phyloP scores from a whole-genome alignment of 2,113 vertebrate species.

The Hippocampus barbouri region DNA sequence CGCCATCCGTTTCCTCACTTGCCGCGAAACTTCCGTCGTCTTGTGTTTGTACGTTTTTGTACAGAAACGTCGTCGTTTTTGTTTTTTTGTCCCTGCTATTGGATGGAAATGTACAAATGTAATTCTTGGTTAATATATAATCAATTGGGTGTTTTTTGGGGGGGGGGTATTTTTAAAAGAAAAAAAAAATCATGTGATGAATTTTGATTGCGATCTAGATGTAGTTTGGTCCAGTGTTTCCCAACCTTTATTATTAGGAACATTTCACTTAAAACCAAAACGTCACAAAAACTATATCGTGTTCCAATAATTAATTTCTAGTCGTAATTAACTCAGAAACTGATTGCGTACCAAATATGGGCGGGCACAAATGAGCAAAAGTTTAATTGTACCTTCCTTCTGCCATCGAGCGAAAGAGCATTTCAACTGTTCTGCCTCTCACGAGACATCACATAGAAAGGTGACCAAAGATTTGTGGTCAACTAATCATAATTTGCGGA shows the following conservation, averaged over 20 bases:
- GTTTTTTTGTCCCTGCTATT: conserved; percentile 32
- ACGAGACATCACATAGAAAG: neutral
- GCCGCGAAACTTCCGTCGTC: conserved; percentile 26
- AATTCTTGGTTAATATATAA: conserved; percentile 80
- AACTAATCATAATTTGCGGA: neutral
- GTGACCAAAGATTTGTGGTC: too few species aligned
- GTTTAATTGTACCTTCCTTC: neutral
- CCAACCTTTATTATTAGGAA: neutral
- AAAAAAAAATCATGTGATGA: conserved; percentile 51
- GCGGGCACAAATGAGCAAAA: conserved; percentile 1
- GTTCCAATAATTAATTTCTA: neutral
- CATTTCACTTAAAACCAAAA: neutral
- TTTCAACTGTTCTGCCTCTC: neutral
- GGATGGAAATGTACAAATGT: conserved; percentile 74
- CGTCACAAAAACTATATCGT: neutral
- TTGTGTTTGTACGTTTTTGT: conserved; percentile 74
- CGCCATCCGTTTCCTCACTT: conserved; percentile 44
- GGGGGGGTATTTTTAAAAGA: conserved; percentile 4
- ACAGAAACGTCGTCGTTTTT: conserved; percentile 69
- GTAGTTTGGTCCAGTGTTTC: neutral
- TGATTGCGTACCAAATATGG: neutral
- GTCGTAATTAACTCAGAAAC: neutral
- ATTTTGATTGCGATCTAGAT: conserved; percentile 47
- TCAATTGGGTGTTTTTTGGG: conserved; percentile 39
- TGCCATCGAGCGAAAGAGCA: neutral